Percentiles rank a stretch among this genome's conserved stretches.
phyloP scores from a whole-genome alignment of 2,113 vertebrate genomes.

The Aviceda subcristata region DNA sequence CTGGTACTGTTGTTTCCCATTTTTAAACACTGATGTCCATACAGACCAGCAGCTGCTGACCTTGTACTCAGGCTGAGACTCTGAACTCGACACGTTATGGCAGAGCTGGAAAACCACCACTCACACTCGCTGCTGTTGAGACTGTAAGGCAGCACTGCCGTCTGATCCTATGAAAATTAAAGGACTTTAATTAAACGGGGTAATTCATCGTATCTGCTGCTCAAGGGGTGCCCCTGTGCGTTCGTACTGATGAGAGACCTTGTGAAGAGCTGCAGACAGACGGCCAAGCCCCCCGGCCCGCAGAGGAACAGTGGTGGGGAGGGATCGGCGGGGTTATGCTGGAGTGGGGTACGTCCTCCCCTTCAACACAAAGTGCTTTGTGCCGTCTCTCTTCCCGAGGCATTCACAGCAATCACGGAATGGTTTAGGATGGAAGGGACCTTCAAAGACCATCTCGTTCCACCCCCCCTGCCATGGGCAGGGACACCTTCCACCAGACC shows the following conservation, averaged over 20 bases:
- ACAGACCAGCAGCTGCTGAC: neutral
- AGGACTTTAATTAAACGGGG: neutral
- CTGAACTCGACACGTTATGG: no score
- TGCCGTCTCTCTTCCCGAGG: neutral
- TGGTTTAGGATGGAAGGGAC: neutral
- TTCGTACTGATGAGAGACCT: neutral
- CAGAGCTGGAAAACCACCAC: neutral
- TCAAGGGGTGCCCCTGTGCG: neutral
- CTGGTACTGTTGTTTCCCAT: neutral
- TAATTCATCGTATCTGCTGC: neutral
- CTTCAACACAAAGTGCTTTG: neutral
- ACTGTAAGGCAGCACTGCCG: neutral
- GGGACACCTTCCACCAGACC: neutral
- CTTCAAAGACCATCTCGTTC: neutral
- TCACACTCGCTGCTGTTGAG: neutral
- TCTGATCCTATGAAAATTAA: neutral
- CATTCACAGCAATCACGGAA: neutral
- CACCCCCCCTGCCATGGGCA: neutral
- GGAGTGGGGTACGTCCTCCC: neutral
- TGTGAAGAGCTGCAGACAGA: neutral
- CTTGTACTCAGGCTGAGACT: neutral
- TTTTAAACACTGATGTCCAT: neutral
- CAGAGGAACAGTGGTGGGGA: neutral
- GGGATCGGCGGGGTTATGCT: neutral
- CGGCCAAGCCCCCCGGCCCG: fast-evolving